Base-by-base conservation (phyloP, 1,140 invertebrate species). In the Armadillidium nasatum region DNA sequence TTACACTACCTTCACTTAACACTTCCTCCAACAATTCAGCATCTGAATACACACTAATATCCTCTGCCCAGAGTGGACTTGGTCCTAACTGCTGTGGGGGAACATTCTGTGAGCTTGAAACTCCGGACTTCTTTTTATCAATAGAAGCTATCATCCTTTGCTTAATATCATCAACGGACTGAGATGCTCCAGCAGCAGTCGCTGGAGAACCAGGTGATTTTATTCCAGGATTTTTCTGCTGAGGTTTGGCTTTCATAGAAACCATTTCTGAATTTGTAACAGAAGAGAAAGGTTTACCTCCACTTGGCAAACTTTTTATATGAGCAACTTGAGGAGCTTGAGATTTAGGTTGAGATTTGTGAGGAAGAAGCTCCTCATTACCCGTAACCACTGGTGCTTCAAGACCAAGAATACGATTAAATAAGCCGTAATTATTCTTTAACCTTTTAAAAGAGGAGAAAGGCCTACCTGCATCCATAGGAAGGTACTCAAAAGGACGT, bases 391-490 rank as follows among this genome's bases (percentile, higher is more conserved):
- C 11, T 2, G 50, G 11, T 2, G 11, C 19, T 13, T 88, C 87
- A 9, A 86, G 84, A 11, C 86, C 86, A 45, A 91, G 84, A 75
- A 91, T 89, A 76, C 87, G 88, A 75, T 87, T 87, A 78, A 91
- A 88, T 7, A 90, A 85, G 78, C 86, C 86, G 78, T 91, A 90
- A 85, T 92, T 89, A 44, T 89, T 88, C 83, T 91, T 92, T 82
- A 89, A 89, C 82, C 90, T 88, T 82, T 91, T 91, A 81, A 91
- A 87, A 54, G 89, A 89, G 87, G 89, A 90, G 70, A 79, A 81
- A 43, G 76, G 89, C 89, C 90, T 92, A 96, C 94, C 95, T 93
- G 91, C 89, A 85, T 92, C 91, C 72, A 94, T 87, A 46, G 95
- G 94, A 81, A 92, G 88, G 84, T 94, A 90, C 84, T 94, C 91